A percentile compares a stretch with the other conserved stretches of the same genome.
Evolutionary conservation across 2,797 vertebrate genomes (phyloP).

Genomic region (Stomatorhinus walkeri): DNA sequence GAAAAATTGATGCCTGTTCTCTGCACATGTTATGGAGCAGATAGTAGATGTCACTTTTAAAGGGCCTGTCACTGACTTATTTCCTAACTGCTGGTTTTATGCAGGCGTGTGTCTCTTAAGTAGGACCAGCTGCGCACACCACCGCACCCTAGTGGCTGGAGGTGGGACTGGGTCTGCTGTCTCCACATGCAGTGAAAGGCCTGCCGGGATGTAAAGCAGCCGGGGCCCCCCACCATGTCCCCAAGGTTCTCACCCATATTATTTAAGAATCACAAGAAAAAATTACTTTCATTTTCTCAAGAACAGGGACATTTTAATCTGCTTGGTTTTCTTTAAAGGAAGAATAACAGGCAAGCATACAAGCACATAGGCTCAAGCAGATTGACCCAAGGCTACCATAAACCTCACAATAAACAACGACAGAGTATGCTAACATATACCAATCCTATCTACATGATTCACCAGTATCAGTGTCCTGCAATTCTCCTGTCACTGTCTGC

Average conservation of each 20-base stretch:
- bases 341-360: neutral
- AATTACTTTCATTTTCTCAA: neutral
- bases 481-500: neutral
- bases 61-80: slow-evolving; percentile 17
- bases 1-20: neutral
- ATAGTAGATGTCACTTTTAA: slow-evolving; percentile 10
- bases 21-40: neutral
- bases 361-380: neutral
- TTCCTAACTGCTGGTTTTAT: neutral
- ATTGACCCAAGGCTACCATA: neutral
- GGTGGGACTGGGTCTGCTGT: neutral
- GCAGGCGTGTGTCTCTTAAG: slow-evolving; percentile 2
- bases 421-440: neutral
- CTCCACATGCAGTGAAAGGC: neutral
- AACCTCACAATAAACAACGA: neutral
- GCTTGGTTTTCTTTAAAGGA: neutral
- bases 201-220: neutral
- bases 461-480: neutral
- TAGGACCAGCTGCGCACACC: neutral
- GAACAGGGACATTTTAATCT: neutral
- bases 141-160: neutral
- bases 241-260: neutral
- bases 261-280: neutral
- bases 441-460: neutral
- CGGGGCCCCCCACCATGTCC: neutral